Base-by-base conservation (phyloP, 2,113 vertebrate species). In the Cynocephalus volans region DNA sequence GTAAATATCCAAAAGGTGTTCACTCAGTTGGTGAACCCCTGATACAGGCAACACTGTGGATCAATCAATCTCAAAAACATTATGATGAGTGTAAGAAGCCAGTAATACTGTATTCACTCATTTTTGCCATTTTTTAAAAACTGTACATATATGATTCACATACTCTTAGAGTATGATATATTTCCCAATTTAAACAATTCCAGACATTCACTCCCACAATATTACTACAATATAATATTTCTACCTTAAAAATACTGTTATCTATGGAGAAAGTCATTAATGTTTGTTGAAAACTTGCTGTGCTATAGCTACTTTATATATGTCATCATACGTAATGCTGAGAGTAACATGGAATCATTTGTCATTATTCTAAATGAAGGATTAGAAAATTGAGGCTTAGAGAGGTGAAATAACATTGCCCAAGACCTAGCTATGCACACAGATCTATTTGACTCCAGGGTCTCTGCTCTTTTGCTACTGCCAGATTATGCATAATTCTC, bases 121-220 rank as follows among this genome's bases (percentile, higher is more conserved):
- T 56, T 67, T 67, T 87, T 64, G 45, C 23, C 48, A 75, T 92
- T 87, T 58, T 84, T 73, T 36, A 26, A 96, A 90, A 96, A 90
- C 10, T 41, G 1, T 54, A 52, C 10, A 1, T 31, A 23, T 58
- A 26, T 65, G 41, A 93, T 41, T 70, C 52, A n/a, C 41, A 67
- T 28, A 33, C 45, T 87, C 13, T 56, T 83, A 18, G 0, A 23
- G 6, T 54, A 41, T 21, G 76, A 56, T 26, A 26, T n/a, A 69
- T 72, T 95, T 65, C 62, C 84, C 9, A 36, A 50, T 5, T 26
- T 75, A 56, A 90, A 81, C 5, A 62, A 67, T 56, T 87, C 64
- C 80, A 9, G 26, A 36, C 7, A 11, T 45, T 81, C n/a, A 50
- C 60, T 81, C 28, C 48, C 60, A 21, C 2, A 88, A 45, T 82